Conservation (phyloP, 2,888 invertebrate genomes). For the Cerastoderma edule region DNA sequence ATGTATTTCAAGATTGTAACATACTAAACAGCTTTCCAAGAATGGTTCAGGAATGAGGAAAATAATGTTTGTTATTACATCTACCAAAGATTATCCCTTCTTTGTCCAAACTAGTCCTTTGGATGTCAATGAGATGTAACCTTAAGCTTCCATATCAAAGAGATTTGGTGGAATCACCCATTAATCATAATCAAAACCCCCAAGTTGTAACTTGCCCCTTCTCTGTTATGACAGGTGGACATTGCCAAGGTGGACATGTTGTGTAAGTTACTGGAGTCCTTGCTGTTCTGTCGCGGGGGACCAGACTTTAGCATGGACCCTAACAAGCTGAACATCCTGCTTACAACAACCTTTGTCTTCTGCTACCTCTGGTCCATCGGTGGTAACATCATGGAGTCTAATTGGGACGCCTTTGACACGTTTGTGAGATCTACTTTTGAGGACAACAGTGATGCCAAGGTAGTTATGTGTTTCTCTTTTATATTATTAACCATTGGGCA, state of each 20-base stretch:
- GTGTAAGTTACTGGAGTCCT: constrained; percentile 89
- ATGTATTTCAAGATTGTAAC: no score
- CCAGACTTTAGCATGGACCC: constrained; percentile 87
- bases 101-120: no score
- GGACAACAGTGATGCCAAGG: constrained; percentile 88
- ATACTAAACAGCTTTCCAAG: no score
- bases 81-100: no score
- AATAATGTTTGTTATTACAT: no score
- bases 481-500: no score
- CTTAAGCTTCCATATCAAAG: no score
- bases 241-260: constrained; percentile 92
- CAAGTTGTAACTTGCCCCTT: neutral
- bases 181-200: no score
- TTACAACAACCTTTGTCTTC: constrained; percentile 92
- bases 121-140: no score
- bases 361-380: constrained; percentile 93
- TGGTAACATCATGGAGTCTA: constrained; percentile 91
- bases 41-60: no score
- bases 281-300: constrained; percentile 87
- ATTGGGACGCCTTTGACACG: constrained; percentile 89
- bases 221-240: constrained; percentile 87
- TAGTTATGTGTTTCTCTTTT: no score
- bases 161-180: no score
- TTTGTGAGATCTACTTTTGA: constrained; percentile 89
- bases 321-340: constrained; percentile 86